Base-by-base conservation (phyloP, 2,797 vertebrate species). In the Lycodopsis pacificus region DNA sequence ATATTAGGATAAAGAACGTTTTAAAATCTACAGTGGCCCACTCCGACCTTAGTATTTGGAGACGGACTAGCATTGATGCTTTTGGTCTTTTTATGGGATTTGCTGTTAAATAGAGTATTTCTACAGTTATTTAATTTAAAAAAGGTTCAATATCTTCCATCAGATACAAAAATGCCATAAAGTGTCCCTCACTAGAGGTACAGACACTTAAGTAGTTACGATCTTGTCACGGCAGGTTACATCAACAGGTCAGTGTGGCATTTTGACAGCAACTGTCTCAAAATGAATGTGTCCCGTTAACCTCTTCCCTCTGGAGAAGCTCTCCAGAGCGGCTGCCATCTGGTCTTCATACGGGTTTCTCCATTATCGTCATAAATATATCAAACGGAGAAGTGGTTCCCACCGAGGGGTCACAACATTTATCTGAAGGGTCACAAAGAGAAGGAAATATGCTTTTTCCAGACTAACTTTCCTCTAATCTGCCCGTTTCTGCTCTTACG, bases 251-350 rank as follows among this genome's bases (percentile, higher is more conserved):
- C 32, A 34, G 1, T 5, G 0, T 32, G 7, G 13, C 68, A 14
- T 58, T 65, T 53, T 19, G 38, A 64, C 65, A 57, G 40, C 4
- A 20, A 15, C 9, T 27, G 19, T 54, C 42, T 57, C 22, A 5
- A 42, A 15, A 36, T 20, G 42, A 63, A 57, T 2, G 4, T 17
- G 77, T 30, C 56, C 5, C 10, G 17, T 20, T 51, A 19, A 32
- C 22, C 19, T 65, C 65, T 27, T 65, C 73, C 58, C 68, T 76
- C 42, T 79, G 38, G 20, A 12, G 48, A 48, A 40, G 20, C 42
- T 56, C 46, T 38, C 5, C 17, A 11, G 32, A 46, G 32, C 5
- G n/a, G 7, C 10, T 27, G 30, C 27, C 74, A 66, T 74, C 59
- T 74, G 53, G 46, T 42, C 36, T 40, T 56, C 4, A 46, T 30